Evolutionary conservation across 2,797 vertebrate species (phyloP), one percentile per base, ranked within the genome.

Genomic region (Antrozous pallidus): DNA sequence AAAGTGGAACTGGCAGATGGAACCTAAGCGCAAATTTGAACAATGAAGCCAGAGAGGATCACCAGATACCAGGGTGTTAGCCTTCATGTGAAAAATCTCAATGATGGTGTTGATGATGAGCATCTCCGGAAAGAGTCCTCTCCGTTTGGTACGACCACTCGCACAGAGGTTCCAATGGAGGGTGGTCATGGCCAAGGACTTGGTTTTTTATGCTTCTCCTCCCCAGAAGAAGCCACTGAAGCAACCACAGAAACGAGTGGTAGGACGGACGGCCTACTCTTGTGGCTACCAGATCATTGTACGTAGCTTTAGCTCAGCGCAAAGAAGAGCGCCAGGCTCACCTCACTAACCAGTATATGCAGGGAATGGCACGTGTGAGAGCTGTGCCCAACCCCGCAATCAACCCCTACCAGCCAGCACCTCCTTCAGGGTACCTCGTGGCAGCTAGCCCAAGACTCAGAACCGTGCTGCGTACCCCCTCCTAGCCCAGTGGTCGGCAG

Each of bases 11-110:
- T n/a, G 99, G 31, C 99, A 99, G 98, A 99, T 99, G 1, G 99
- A 99, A 97, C 99, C 99, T 69, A 99, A 99, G 94, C 99, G 99
- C 97, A 99, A 99, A 98, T 99, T 99, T 98, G 99, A 99, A 93
- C 99, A 99, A 99, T 99, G 99, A 99, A 99, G 97, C 99, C 99
- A 98, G 99, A 99, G 97, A 98, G 99, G 95, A 99, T 99, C 99
- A 99, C 99, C 96, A 99, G 99, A 98, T 99, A 99, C 97, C 99
- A 99, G 99, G 99, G 99, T 78, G 99, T 99, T 88, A 99, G 99
- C 94, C 98, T 99, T 92, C 99, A 99, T 1, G 99, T 99, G 89
- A 99, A 99, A 98, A 99, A 99, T 97, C 98, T 99, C 82, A 99
- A 99, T 96, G 99, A 99, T 93, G 99, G 99, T 28, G 99, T 99